phyloP scores from a whole-genome alignment of 2,113 vertebrate species.

The Osmerus eperlanus region DNA sequence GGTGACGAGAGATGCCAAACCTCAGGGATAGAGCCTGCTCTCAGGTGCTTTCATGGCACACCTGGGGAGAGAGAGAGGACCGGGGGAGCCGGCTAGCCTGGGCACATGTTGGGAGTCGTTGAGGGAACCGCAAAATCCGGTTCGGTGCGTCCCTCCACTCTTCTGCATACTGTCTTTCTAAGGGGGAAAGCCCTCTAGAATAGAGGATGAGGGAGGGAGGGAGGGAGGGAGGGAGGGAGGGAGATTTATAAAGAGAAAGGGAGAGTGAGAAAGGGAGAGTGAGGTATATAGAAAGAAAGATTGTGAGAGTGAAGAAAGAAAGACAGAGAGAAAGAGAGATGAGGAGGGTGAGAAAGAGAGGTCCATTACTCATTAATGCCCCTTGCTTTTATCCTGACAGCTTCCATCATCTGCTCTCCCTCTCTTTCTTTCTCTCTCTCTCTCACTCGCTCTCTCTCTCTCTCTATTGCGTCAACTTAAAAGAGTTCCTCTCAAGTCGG shows the following conservation, averaged over 20 bases:
- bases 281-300: background rate
- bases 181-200: too few species aligned
- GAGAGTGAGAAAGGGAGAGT: slow-evolving; percentile 3
- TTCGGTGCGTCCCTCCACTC: background rate
- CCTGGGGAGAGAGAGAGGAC: slow-evolving; percentile 29
- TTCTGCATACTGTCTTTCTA: background rate
- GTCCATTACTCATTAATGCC: slow-evolving; percentile 16
- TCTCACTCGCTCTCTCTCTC: background rate
- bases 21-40: slow-evolving; percentile 7
- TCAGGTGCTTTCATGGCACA: slow-evolving; percentile 29
- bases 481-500: slow-evolving; percentile 19
- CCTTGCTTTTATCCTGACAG: slow-evolving; percentile 34
- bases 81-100: background rate
- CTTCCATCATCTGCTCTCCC: slow-evolving; percentile 16
- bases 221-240: too few species aligned
- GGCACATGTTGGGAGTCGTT: slow-evolving; percentile 4
- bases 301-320: background rate
- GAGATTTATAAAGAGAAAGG: background rate
- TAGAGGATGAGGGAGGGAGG: too few species aligned
- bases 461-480: background rate
- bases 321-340: background rate
- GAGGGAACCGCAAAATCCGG: background rate
- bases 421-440: slow-evolving; percentile 5
- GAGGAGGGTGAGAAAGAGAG: background rate
- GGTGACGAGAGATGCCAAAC: background rate